Conservation (phyloP, 2,888 invertebrate species). For the Nyleta sp. region DNA sequence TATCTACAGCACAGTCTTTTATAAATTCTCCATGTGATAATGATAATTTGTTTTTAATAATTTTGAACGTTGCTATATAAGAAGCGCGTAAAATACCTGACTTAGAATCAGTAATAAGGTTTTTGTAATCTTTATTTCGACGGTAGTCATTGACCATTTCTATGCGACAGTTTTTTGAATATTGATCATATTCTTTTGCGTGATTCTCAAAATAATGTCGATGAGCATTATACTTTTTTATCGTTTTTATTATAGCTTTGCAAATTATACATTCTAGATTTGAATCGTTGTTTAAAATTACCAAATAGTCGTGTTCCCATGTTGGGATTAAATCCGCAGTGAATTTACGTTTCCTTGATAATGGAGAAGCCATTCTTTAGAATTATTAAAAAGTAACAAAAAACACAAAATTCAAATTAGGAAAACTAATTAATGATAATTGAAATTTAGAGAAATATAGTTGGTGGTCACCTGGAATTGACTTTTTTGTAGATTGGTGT, state of each 20-base stretch:
- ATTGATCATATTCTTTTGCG: neutral
- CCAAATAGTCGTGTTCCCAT: neutral
- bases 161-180: neutral
- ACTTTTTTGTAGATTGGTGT: too few species aligned
- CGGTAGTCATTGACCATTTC: neutral
- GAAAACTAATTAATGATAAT: too few species aligned
- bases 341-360: too few species aligned
- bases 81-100: neutral
- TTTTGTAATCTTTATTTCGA: too few species aligned
- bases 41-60: neutral
- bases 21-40: conserved; percentile 15
- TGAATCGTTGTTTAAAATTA: neutral
- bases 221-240: neutral
- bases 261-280: conserved; percentile 9
- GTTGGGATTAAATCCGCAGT: neutral
- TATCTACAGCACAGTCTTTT: conserved; percentile 3
- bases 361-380: too few species aligned
- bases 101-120: too few species aligned
- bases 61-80: conserved; percentile 3
- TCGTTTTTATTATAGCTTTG: neutral
- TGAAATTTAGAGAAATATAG: too few species aligned
- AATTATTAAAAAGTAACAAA: too few species aligned
- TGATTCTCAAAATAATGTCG: neutral
- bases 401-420: too few species aligned
- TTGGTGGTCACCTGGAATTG: too few species aligned